Conservation (phyloP, 2,888 invertebrate species). For the Sarcophaga rosellei region DNA sequence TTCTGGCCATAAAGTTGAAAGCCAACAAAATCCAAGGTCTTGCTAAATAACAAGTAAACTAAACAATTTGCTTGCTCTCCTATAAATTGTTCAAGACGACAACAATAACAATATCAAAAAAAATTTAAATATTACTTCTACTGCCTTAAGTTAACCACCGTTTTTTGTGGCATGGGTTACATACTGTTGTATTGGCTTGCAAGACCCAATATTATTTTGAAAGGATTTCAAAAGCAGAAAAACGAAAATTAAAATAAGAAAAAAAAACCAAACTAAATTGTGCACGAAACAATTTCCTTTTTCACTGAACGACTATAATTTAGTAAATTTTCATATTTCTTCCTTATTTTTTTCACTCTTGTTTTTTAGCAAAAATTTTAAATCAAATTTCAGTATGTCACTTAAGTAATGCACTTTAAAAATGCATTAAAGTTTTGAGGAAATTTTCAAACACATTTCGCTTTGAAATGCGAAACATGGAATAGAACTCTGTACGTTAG, state of each 20-base stretch:
- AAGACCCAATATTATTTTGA: background rate
- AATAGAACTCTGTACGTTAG: too few relatives aligned
- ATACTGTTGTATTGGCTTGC: background rate
- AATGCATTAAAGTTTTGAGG: too few relatives aligned
- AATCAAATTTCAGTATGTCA: too few relatives aligned
- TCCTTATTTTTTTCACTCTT: background rate
- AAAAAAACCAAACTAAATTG: background rate
- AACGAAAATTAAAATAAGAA: background rate
- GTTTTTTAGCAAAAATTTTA: too few relatives aligned
- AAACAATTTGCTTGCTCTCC: slow-evolving; percentile 19
- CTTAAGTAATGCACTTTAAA: too few relatives aligned
- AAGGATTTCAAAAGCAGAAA: background rate
- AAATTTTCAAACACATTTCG: too few relatives aligned
- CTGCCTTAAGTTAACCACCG: background rate
- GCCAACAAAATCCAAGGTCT: slow-evolving; percentile 42
- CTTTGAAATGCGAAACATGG: too few relatives aligned
- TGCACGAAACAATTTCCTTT: slow-evolving; percentile 15
- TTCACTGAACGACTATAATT: background rate
- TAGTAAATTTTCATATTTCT: background rate
- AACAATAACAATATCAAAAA: background rate
- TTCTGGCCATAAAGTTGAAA: slow-evolving; percentile 34
- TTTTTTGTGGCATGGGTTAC: too few relatives aligned
- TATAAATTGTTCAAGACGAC: background rate
- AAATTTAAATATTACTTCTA: background rate
- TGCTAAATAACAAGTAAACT: slow-evolving; percentile 36